Conservation (phyloP, 1,140 invertebrate genomes). For the Bombus superbus region DNA sequence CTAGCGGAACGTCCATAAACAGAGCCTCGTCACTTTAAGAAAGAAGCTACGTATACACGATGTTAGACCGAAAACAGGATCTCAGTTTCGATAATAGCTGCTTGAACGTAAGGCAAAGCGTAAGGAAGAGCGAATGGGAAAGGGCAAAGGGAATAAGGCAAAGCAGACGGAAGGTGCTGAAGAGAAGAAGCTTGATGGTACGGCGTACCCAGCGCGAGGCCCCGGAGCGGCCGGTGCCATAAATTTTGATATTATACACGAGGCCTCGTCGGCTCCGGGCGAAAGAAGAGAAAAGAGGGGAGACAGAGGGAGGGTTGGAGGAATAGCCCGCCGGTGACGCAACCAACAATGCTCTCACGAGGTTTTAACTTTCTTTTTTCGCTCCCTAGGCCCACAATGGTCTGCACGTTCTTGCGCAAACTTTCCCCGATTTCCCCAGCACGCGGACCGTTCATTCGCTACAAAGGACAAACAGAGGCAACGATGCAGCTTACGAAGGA, state of each 20-base stretch:
- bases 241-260: slow-evolving; percentile 81
- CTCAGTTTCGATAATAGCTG: too few species aligned
- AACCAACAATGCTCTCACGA: slow-evolving; percentile 79
- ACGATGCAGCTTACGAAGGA: neutral
- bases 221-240: slow-evolving; percentile 68
- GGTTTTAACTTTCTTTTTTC: slow-evolving; percentile 79
- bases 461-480: slow-evolving; percentile 35
- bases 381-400: slow-evolving; percentile 62
- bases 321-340: slow-evolving; percentile 72
- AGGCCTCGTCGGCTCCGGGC: slow-evolving; percentile 57
- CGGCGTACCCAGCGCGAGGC: slow-evolving; percentile 62
- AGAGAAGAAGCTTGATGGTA: slow-evolving; percentile 38
- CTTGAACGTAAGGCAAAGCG: neutral
- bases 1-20: neutral
- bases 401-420: slow-evolving; percentile 73
- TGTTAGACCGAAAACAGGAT: too few species aligned
- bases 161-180: slow-evolving; percentile 27
- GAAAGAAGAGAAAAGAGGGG: slow-evolving; percentile 37
- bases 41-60: too few species aligned
- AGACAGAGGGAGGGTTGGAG: slow-evolving; percentile 14
- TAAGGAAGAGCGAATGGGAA: neutral
- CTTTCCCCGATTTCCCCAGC: slow-evolving; percentile 74
- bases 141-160: slow-evolving; percentile 7
- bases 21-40: neutral
- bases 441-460: slow-evolving; percentile 20